Evolutionary conservation across 2,113 vertebrate genomes (phyloP).

Genomic region (Crotalus tigris): DNA sequence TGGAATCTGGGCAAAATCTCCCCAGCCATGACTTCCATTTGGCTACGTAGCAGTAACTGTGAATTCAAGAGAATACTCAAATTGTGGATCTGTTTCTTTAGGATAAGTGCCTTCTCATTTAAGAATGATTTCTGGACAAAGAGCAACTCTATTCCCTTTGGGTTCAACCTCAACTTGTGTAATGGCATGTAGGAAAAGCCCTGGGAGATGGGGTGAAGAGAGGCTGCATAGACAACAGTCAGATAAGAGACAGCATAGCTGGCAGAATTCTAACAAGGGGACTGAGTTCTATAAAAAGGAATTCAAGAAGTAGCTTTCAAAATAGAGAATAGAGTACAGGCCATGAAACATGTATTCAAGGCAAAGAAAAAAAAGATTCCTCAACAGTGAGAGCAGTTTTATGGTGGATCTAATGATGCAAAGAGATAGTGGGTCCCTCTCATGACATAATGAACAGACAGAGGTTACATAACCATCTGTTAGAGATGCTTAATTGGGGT

Average conservation of each 20-base stretch:
- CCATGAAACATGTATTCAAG: neutral
- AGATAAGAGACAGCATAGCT: neutral
- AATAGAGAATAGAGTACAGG: neutral
- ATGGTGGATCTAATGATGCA: neutral
- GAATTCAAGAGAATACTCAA: neutral
- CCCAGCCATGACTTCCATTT: neutral
- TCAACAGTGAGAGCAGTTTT: neutral
- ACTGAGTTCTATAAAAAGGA: neutral
- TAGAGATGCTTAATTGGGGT: neutral
- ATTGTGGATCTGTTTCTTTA: neutral
- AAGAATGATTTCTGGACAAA: neutral
- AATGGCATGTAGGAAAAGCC: neutral
- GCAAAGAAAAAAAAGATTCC: neutral
- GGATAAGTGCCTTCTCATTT: neutral
- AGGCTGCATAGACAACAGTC: neutral
- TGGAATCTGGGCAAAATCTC: neutral
- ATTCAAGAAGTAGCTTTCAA: neutral
- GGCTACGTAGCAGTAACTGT: neutral
- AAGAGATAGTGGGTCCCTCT: neutral
- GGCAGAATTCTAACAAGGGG: neutral
- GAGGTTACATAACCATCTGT: neutral
- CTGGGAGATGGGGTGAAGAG: neutral
- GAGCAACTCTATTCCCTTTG: neutral
- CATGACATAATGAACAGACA: neutral
- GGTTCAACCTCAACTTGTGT: neutral